phyloP scores from a whole-genome alignment of 2,113 vertebrate genomes.

The Accipiter cooperii region DNA sequence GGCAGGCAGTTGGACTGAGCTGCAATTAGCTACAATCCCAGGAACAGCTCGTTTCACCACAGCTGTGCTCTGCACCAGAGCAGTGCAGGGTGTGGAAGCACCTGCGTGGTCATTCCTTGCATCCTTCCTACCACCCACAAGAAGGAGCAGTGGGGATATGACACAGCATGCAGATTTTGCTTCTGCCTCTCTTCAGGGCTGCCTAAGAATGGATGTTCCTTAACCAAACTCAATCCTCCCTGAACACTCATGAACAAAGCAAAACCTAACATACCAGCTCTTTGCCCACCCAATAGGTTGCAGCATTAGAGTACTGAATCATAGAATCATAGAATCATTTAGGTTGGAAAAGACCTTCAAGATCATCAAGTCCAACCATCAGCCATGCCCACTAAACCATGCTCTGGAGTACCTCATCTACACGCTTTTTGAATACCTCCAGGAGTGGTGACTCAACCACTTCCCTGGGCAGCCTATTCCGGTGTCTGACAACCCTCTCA shows the following conservation, averaged over 20 bases:
- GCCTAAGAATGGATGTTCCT: neutral
- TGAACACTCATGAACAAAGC: neutral
- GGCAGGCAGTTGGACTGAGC: neutral
- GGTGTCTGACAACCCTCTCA: too few species aligned
- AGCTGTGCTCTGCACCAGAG: neutral
- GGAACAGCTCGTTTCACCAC: neutral
- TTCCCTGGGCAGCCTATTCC: too few species aligned
- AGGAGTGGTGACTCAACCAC: too few species aligned
- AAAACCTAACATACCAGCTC: neutral
- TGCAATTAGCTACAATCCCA: neutral
- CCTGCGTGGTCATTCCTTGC: neutral
- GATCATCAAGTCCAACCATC: too few species aligned
- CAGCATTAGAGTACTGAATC: neutral
- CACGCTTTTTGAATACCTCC: too few species aligned
- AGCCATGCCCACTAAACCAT: too few species aligned
- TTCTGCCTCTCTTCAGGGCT: neutral
- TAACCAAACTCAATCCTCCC: neutral
- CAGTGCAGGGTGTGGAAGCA: too few species aligned
- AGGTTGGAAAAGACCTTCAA: too few species aligned
- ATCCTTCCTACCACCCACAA: neutral
- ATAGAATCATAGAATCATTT: too few species aligned
- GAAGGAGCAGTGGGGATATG: neutral
- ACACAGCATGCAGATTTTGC: rapidly evolving
- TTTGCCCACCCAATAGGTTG: neutral
- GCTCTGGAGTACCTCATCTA: too few species aligned